Conservation (phyloP, 2,888 invertebrate genomes). For the Elaeidobius kamerunicus region DNA sequence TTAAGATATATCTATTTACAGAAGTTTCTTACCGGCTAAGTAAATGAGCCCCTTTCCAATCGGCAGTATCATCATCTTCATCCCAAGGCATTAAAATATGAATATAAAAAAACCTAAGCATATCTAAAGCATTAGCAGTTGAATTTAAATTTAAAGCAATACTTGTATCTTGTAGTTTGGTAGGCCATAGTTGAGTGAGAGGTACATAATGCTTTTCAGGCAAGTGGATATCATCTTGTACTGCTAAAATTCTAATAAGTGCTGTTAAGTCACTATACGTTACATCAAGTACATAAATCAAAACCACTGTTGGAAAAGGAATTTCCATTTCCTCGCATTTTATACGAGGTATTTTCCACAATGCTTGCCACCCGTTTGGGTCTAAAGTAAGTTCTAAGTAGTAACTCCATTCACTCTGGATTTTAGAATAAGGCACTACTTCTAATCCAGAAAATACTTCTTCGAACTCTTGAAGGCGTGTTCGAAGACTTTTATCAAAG, state of each 20-base stretch:
- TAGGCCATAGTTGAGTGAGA: conserved; percentile 63
- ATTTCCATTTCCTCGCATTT: conserved; percentile 63
- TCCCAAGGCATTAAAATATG: conserved; percentile 72
- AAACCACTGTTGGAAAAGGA: conserved; percentile 63
- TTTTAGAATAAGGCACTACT: conserved; percentile 51
- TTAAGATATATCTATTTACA: no score
- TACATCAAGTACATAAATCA: conserved; percentile 57
- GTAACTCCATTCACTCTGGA: conserved; percentile 56
- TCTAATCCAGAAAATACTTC: conserved; percentile 52
- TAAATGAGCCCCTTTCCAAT: conserved; percentile 57
- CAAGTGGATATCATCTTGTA: conserved; percentile 62
- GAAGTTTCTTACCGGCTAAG: conserved; percentile 41
- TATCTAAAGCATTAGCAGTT: conserved; percentile 63
- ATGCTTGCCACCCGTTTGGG: conserved; percentile 65
- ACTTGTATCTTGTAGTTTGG: conserved; percentile 58
- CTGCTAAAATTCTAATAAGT: conserved; percentile 58
- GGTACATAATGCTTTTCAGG: conserved; percentile 61
- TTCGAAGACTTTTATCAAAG: conserved; percentile 57
- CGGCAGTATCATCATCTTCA: conserved; percentile 59
- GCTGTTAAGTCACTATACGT: conserved; percentile 57
- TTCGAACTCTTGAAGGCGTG: conserved; percentile 54
- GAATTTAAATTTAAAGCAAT: conserved; percentile 55
- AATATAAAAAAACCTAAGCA: conserved; percentile 63
- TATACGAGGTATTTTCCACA: conserved; percentile 66
- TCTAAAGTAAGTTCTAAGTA: conserved; percentile 60